These are phyloP conservation scores for Pomacea maculata DNA, from an alignment of 1,140 invertebrate genomes.

Conservation along the genomic window DNA sequence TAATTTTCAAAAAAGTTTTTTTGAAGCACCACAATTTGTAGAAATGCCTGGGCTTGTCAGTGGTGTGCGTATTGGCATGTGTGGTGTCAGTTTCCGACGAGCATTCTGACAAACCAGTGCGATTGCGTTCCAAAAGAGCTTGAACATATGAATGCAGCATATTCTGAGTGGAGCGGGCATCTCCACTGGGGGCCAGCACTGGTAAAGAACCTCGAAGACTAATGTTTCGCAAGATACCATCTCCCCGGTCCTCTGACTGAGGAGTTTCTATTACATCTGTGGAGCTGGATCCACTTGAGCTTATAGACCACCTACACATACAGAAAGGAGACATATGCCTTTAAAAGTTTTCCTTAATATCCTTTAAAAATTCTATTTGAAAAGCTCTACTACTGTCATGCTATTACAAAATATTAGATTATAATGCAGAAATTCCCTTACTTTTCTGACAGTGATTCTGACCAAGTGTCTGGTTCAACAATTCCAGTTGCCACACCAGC, in stretches of 20 bases:
- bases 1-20: constrained; percentile 71
- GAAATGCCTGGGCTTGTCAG: constrained; percentile 75
- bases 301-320: constrained; percentile 26
- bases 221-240: neutral
- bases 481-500: constrained; percentile 66
- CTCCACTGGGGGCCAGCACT: constrained; percentile 6
- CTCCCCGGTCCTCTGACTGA: constrained; percentile 48
- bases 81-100: constrained; percentile 51
- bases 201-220: neutral
- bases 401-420: no score
- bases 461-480: constrained; percentile 14
- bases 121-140: constrained; percentile 44
- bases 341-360: no score
- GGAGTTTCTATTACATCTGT: constrained; percentile 45
- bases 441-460: constrained; percentile 18
- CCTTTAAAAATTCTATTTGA: no score
- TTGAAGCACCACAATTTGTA: constrained; percentile 85
- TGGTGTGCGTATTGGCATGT: constrained; percentile 65
- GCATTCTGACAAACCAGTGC: constrained; percentile 33
- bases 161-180: constrained; percentile 18
- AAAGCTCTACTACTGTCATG: no score
- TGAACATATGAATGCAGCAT: constrained; percentile 46
- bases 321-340: no score
- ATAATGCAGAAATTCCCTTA: neutral
- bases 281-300: constrained; percentile 28